Percentiles rank a stretch among this genome's conserved stretches.
These are phyloP conservation scores for Phyllotis vaccarum DNA, from an alignment of 2,797 vertebrate genomes.

Conservation along the genomic window DNA sequence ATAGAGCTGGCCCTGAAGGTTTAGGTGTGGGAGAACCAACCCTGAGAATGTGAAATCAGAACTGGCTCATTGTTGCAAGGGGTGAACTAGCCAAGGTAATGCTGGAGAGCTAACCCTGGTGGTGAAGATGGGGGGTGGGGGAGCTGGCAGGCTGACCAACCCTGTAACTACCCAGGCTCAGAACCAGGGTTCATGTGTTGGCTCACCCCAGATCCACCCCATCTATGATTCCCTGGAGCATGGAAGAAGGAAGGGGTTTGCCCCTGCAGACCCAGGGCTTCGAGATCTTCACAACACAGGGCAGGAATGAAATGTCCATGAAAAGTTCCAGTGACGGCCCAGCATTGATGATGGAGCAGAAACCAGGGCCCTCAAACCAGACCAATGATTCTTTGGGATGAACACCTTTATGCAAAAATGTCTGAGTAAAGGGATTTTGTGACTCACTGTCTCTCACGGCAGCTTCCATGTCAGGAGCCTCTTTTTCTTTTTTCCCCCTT, in stretches of 20 bases:
- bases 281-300: neutral
- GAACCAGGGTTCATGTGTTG: too few relatives aligned
- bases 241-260: neutral
- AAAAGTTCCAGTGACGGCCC: neutral
- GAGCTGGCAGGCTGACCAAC: too few relatives aligned
- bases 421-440: neutral
- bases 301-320: neutral
- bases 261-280: neutral
- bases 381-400: neutral
- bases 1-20: too few relatives aligned
- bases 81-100: too few relatives aligned
- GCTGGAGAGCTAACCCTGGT: too few relatives aligned
- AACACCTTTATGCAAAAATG: neutral
- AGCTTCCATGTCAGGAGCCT: neutral
- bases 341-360: neutral
- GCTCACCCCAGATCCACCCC: neutral
- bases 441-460: neutral
- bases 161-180: too few relatives aligned
- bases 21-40: too few relatives aligned
- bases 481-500: neutral
- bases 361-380: neutral
- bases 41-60: too few relatives aligned
- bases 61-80: too few relatives aligned
- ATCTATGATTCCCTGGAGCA: neutral
- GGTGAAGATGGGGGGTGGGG: too few relatives aligned